Conservation (phyloP, 1,140 invertebrate species). For the Drosophila rhopaloa region DNA sequence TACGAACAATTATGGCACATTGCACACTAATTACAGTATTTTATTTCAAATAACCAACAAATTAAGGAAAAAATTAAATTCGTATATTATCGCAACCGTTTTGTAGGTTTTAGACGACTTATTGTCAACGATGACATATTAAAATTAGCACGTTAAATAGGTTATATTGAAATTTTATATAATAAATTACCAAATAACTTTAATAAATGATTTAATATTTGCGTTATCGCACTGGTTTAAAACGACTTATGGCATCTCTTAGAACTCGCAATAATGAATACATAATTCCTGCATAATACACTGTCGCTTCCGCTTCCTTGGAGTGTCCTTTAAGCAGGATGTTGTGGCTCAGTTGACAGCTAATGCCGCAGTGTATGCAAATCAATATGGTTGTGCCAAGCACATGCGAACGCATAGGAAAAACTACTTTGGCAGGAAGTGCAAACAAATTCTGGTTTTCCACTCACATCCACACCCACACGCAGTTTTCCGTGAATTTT, state of each 20-base stretch:
- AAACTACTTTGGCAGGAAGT: conserved; percentile 51
- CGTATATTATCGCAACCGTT: too few relatives aligned
- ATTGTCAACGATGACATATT: too few relatives aligned
- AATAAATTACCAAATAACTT: too few relatives aligned
- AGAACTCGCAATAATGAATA: conserved; percentile 11
- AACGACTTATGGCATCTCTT: background rate
- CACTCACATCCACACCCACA: background rate
- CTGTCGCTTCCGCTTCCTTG: conserved; percentile 24
- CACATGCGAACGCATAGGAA: conserved; percentile 56
- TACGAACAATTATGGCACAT: too few relatives aligned
- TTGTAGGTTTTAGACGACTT: too few relatives aligned
- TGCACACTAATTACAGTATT: too few relatives aligned
- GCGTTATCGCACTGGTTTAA: too few relatives aligned
- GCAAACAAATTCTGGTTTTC: conserved; percentile 42
- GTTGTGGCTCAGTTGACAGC: conserved; percentile 6
- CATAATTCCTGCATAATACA: conserved; percentile 21
- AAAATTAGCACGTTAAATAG: too few relatives aligned
- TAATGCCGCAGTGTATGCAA: conserved; percentile 29
- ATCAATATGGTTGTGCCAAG: conserved; percentile 28
- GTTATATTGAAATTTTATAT: too few relatives aligned
- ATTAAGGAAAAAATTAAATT: too few relatives aligned
- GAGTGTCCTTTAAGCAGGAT: conserved; percentile 22
- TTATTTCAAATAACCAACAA: too few relatives aligned
- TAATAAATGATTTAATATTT: too few relatives aligned
- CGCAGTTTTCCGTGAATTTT: conserved; percentile 1